Conservation (phyloP, 2,888 invertebrate species). For the Microctonus brassicae region DNA sequence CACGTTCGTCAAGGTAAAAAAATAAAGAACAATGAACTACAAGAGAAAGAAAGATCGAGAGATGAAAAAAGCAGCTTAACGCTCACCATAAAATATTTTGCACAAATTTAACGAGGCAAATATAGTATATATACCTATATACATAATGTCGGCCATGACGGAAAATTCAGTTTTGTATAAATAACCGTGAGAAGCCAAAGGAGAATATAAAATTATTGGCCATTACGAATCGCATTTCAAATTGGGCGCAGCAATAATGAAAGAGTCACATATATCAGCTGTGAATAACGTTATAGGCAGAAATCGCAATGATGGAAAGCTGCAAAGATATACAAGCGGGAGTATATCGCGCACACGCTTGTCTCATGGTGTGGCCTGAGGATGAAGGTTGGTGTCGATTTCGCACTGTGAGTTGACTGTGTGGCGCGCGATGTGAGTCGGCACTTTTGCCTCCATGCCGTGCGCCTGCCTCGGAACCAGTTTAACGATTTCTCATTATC, state of each 20-base stretch:
- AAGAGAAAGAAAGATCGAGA: neutral
- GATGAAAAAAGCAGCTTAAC: neutral
- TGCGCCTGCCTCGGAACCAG: conserved; percentile 45
- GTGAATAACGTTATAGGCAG: neutral
- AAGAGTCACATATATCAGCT: neutral
- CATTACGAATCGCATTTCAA: neutral
- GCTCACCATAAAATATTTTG: neutral
- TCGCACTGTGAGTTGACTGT: conserved; percentile 45
- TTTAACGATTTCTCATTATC: conserved; percentile 57
- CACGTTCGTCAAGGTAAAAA: conserved; percentile 49
- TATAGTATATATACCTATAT: no score
- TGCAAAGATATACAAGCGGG: conserved; percentile 14
- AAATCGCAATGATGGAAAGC: conserved; percentile 25
- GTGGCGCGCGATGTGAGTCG: conserved; percentile 38
- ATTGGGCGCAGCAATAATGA: neutral
- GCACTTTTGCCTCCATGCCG: conserved; percentile 38
- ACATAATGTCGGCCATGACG: neutral
- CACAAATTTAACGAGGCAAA: neutral
- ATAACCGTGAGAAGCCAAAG: conserved; percentile 18
- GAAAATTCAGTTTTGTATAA: neutral
- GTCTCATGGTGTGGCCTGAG: conserved; percentile 28
- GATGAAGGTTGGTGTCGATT: conserved; percentile 49
- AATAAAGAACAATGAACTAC: conserved; percentile 10
- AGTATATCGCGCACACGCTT: conserved; percentile 21
- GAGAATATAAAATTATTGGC: conserved; percentile 13